Percentiles rank a stretch among this genome's conserved stretches.
Conservation (phyloP, 2,797 vertebrate genomes). For the Pseudocheirus occidentalis region DNA sequence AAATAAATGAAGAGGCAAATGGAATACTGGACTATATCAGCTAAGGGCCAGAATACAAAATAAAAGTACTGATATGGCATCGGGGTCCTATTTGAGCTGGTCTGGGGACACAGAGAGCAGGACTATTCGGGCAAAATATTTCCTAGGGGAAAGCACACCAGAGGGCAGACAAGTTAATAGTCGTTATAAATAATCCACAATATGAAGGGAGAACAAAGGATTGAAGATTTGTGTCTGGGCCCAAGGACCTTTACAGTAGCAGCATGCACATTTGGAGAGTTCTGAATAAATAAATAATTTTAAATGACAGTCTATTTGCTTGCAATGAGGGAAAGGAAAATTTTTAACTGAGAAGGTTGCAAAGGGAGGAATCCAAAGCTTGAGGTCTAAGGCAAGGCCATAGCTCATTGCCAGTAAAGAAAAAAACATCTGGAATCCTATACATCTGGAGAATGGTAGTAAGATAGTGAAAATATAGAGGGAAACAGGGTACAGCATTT, state of each 20-base stretch:
- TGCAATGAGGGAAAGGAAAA: constrained; percentile 1
- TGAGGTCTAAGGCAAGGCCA: background rate
- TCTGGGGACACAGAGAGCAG: background rate
- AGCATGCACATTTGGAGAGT: constrained; percentile 27
- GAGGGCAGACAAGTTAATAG: background rate
- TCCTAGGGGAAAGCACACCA: background rate
- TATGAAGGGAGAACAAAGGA: constrained; percentile 27
- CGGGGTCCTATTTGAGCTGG: constrained; percentile 8
- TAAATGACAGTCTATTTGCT: constrained; percentile 17
- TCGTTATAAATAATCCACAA: constrained; percentile 10
- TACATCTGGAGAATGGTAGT: background rate
- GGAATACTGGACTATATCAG: background rate
- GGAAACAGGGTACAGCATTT: background rate
- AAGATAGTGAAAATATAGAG: background rate
- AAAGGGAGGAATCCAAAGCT: background rate
- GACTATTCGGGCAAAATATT: constrained; percentile 3
- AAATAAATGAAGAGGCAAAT: constrained; percentile 28
- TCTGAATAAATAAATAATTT: constrained; percentile 14
- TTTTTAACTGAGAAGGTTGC: background rate
- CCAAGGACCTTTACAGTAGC: constrained; percentile 45
- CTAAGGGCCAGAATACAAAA: constrained; percentile 4
- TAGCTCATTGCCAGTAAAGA: background rate
- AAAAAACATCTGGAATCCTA: background rate
- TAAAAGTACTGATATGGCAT: background rate
- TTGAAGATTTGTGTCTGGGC: background rate